A percentile compares a stretch with the other conserved stretches of the same genome.
Conservation (phyloP, 2,888 invertebrate genomes). For the Erannis defoliaria region DNA sequence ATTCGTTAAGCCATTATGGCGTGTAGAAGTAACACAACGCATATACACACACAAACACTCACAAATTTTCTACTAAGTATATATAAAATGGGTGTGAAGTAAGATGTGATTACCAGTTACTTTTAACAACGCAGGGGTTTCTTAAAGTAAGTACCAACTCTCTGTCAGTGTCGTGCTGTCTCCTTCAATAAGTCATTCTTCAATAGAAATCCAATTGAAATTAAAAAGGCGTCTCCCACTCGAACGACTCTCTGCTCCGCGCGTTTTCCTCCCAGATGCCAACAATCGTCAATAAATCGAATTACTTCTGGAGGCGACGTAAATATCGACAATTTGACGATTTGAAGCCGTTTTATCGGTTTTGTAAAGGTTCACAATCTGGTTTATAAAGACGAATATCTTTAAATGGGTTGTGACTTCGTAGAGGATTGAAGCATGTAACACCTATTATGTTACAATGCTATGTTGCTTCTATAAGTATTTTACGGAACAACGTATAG, state of each 20-base stretch:
- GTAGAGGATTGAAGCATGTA: too few species aligned
- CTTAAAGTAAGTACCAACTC: not conserved
- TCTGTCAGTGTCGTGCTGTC: not conserved
- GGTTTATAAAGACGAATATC: not conserved
- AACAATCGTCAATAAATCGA: conserved; percentile 25
- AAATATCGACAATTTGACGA: conserved; percentile 17
- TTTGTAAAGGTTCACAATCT: conserved; percentile 5
- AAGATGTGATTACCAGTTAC: too few species aligned
- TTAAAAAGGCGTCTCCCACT: conserved; percentile 18
- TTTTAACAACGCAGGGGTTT: too few species aligned
- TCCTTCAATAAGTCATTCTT: not conserved
- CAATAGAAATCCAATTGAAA: conserved; percentile 6
- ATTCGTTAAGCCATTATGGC: too few species aligned
- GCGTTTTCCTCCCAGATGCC: conserved; percentile 8
- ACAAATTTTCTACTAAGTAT: too few species aligned
- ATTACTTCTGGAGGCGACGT: conserved; percentile 13
- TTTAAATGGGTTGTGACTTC: not conserved
- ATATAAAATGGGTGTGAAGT: too few species aligned
- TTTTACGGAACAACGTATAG: too few species aligned
- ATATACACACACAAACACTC: too few species aligned
- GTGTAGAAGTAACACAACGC: too few species aligned
- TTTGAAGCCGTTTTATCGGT: conserved; percentile 9
- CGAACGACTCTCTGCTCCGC: not conserved
- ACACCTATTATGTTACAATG: too few species aligned
- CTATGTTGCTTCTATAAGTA: too few species aligned